Base-by-base conservation (phyloP, 2,797 vertebrate species). In the Pangasius djambal region DNA sequence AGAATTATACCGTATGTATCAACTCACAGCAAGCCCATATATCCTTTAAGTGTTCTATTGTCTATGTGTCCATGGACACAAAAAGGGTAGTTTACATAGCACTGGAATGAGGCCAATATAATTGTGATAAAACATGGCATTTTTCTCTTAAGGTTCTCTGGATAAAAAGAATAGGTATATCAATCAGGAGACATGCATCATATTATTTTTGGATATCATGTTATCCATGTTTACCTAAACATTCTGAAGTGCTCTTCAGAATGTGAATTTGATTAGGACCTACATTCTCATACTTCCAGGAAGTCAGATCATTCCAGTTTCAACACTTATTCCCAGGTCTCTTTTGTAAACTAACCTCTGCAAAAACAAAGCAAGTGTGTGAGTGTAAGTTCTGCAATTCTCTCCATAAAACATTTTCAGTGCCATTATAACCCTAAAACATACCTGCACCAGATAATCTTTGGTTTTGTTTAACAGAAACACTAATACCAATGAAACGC, bases 401-500 rank as follows among this genome's bases (percentile, higher is more conserved):
- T 65, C 57, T n/a, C 40, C 28, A 40, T 55, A 37, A 52, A 83
- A 37, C 9, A 67, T 28, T 78, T 77, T 85, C 25, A 69, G 12
- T 65, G 34, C 48, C 44, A 65, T 75, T 31, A 50, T 18, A 77
- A 37, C 57, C 8, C 69, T 50, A 55, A 40, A 88, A 88, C 82
- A 77, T 5, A 78, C 9, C 15, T 22, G 7, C 48, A 78, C 69
- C 18, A 63, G 16, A 50, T 18, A 8, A 37, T 63, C n/a, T 52
- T 34, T 85, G 48, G 28, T 61, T 72, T 4, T 9, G 28, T 72
- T 74, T 74, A 34, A 65, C 40, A 52, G 34, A 89, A 83, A 74
- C 31, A 65, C 72, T 67, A 25, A 55, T 31, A n/a, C 37, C 85
- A 89, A 77, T 85, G 55, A 83, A 88, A 88, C 8, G 28, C 67